These are phyloP conservation scores for Actenoides hombroni DNA, from an alignment of 2,113 vertebrate species.

Conservation along the genomic window DNA sequence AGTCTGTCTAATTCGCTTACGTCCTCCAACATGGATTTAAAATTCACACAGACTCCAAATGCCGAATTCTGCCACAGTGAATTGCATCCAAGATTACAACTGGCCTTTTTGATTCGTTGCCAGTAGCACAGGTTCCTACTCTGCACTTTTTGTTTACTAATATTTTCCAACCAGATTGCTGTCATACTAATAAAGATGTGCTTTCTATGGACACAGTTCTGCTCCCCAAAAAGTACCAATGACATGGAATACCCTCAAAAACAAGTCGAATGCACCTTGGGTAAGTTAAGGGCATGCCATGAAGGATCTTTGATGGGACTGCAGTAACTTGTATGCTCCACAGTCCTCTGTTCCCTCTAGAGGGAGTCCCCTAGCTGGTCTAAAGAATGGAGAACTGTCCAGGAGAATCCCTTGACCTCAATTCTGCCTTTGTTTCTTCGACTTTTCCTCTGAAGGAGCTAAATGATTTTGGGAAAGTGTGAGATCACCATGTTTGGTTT, in stretches of 20 bases:
- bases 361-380: slow-evolving; percentile 33
- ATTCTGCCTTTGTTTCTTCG: neutral
- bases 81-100: neutral
- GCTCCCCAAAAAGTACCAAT: neutral
- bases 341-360: slow-evolving; percentile 20
- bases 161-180: neutral
- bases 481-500: neutral
- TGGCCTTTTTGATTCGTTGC: neutral
- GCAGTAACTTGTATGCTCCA: neutral
- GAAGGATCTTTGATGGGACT: neutral
- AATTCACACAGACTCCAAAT: neutral
- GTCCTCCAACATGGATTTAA: neutral
- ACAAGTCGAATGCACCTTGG: neutral
- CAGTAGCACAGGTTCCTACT: neutral
- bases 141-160: neutral
- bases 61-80: neutral
- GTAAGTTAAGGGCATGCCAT: neutral
- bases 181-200: neutral
- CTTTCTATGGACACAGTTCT: neutral
- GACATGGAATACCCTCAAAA: neutral
- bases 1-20: neutral
- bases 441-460: neutral
- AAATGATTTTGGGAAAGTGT: neutral
- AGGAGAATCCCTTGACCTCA: neutral
- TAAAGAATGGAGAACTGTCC: neutral